Base-by-base conservation (phyloP, 2,888 invertebrate species). In the Stenodema calcarata region DNA sequence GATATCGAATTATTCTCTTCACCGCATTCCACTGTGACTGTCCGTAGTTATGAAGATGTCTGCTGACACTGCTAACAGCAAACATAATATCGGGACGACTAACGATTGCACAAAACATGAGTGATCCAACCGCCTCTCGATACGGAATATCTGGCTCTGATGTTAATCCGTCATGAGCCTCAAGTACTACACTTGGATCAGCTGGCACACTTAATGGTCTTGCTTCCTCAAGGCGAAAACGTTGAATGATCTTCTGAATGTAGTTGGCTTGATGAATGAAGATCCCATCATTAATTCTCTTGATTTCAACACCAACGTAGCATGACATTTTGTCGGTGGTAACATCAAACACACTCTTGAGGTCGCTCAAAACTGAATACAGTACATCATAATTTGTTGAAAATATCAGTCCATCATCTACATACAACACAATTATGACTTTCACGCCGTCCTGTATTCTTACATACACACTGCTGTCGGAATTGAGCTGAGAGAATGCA, bases 1-100 rank as follows among this genome's bases (percentile, higher is more conserved):
- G 79, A 88, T 87, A 88, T 42, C 76, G 44, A 2, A 88, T 79
- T 18, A 87, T 78, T n/a, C 85, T 47, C 69, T 88, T 88, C 14
- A 85, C 87, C 18, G 16, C 16, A 41, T 11, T 35, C 30, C 44
- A 44, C 35, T 88, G 9, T 9, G 16, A 16, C 30, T 54, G 12
- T 27, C 28, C n/a, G n/a, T 83, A 83, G 0, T 82, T 81, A 28
- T 81, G 82, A 50, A 69, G 16, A 16, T 27, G 11, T 44, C 75
- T 69, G 41, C 50, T 50, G 30, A 86, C 35, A 12, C 41, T 27
- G n/a, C 83, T 23, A 23, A 88, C 86, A 16, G 88, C 87, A 83
- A 54, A 88, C 18, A 30, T 27, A 27, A 88, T 86, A 62, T 88
- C 87, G 0, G 88, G 88, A 11, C 87, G 23, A 14, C 54, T 78